These are phyloP conservation scores for Sphaeramia orbicularis DNA, from an alignment of 2,797 vertebrate genomes.

Conservation along the genomic window DNA sequence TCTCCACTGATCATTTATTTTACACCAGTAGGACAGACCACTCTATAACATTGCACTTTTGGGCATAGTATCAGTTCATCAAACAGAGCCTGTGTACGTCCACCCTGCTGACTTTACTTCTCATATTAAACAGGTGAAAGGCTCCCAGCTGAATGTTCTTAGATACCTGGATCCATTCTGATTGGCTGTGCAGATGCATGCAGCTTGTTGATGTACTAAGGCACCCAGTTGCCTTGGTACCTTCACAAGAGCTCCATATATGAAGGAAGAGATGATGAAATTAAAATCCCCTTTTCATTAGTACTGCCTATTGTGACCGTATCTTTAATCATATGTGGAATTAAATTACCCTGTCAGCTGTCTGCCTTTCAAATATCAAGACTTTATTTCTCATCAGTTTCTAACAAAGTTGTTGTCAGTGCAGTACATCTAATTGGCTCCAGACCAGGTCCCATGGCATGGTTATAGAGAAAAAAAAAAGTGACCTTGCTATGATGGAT, in stretches of 20 bases:
- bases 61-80: slow-evolving; percentile 5
- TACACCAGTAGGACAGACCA: no score
- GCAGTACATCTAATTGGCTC: slow-evolving; percentile 38
- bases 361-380: slow-evolving; percentile 18
- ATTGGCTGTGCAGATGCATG: slow-evolving; percentile 3
- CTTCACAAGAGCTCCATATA: not conserved
- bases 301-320: slow-evolving; percentile 9
- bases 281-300: slow-evolving; percentile 16
- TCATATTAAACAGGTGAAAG: slow-evolving; percentile 23
- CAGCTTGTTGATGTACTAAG: slow-evolving; percentile 14
- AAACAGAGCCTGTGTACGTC: slow-evolving; percentile 1
- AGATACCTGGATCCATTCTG: slow-evolving; percentile 11
- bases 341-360: slow-evolving; percentile 39
- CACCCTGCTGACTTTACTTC: not conserved
- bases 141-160: slow-evolving; percentile 1
- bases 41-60: slow-evolving; percentile 1
- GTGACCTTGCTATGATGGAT: slow-evolving; percentile 52
- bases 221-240: slow-evolving; percentile 5
- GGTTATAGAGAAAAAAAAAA: slow-evolving; percentile 7
- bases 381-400: slow-evolving; percentile 45
- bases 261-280: slow-evolving; percentile 8
- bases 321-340: slow-evolving; percentile 38
- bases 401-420: slow-evolving; percentile 55
- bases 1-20: no score
- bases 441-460: slow-evolving; percentile 43